Percentiles rank a stretch among this genome's conserved stretches.
These are phyloP conservation scores for Subacronicta megacephala DNA, from an alignment of 2,888 invertebrate genomes.

Conservation along the genomic window DNA sequence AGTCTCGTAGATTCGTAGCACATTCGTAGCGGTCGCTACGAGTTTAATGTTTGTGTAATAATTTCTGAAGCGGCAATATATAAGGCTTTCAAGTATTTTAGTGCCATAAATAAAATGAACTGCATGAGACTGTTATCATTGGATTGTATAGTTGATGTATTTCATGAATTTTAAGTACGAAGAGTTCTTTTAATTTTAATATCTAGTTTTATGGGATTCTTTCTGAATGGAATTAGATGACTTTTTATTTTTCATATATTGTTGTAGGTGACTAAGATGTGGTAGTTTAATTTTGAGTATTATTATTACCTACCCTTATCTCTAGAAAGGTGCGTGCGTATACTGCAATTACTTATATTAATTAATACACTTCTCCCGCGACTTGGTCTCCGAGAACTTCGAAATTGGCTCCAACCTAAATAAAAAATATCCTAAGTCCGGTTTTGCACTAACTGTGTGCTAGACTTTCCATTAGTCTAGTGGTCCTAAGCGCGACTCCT, in stretches of 20 bases:
- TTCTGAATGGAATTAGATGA: constrained; percentile 15
- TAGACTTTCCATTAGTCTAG: too few relatives aligned
- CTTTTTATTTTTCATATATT: background rate
- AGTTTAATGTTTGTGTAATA: constrained; percentile 53
- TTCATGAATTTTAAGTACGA: constrained; percentile 33
- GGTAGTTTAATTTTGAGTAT: too few relatives aligned
- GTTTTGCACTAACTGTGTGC: too few relatives aligned
- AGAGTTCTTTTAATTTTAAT: constrained; percentile 24
- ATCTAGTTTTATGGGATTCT: constrained; percentile 10
- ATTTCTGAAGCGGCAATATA: constrained; percentile 58
- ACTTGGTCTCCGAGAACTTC: too few relatives aligned
- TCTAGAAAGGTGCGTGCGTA: too few relatives aligned
- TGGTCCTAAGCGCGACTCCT: too few relatives aligned
- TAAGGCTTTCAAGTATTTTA: constrained; percentile 63
- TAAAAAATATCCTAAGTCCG: too few relatives aligned
- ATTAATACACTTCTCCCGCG: too few relatives aligned
- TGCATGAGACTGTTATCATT: constrained; percentile 61
- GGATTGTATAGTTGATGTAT: constrained; percentile 51
- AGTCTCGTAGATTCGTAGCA: constrained; percentile 36
- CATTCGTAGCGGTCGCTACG: constrained; percentile 40
- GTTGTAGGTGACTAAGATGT: background rate
- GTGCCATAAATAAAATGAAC: constrained; percentile 65
- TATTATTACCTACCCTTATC: too few relatives aligned
- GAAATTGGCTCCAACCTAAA: too few relatives aligned
- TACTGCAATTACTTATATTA: too few relatives aligned